Evolutionary conservation across 1,140 invertebrate genomes (phyloP), one percentile per base, ranked within the genome.

Genomic region (Oryzaephilus surinamensis): DNA sequence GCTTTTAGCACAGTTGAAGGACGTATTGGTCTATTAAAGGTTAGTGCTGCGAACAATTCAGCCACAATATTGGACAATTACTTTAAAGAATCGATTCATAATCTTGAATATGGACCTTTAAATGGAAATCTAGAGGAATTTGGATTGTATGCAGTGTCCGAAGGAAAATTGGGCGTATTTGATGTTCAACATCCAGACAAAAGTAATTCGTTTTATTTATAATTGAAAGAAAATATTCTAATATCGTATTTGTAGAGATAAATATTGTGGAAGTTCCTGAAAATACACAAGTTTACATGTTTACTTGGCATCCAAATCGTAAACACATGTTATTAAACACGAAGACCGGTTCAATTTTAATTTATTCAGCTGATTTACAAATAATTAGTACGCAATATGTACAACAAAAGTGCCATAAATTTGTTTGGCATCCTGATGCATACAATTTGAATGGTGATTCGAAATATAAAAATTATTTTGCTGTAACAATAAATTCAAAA

Each of bases 1-100:
- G 84, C 82, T 3, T 89, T 77, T 63, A 78, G 74, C 8, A 89
- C 84, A 27, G 72, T 70, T 13, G 84, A 88, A 61, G 81, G 84
- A 7, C 63, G 74, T 50, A 72, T 80, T n/a, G n/a, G n/a, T n/a
- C n/a, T n/a, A n/a, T n/a, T n/a, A n/a, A n/a, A n/a, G n/a, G n/a
- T n/a, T n/a, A n/a, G n/a, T n/a, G n/a, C n/a, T n/a, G n/a, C n/a
- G n/a, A n/a, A n/a, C n/a, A n/a, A n/a, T n/a, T n/a, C n/a, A n/a
- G n/a, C n/a, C n/a, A n/a, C n/a, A n/a, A n/a, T n/a, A n/a, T n/a
- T n/a, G n/a, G n/a, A n/a, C n/a, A n/a, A n/a, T n/a, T n/a, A n/a
- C n/a, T n/a, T n/a, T n/a, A n/a, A n/a, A n/a, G n/a, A n/a, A n/a
- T n/a, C n/a, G n/a, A n/a, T n/a, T n/a, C n/a, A 67, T 44, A 51